phyloP scores from a whole-genome alignment of 2,113 vertebrate species.

The Petrocephalus microphthalmus region DNA sequence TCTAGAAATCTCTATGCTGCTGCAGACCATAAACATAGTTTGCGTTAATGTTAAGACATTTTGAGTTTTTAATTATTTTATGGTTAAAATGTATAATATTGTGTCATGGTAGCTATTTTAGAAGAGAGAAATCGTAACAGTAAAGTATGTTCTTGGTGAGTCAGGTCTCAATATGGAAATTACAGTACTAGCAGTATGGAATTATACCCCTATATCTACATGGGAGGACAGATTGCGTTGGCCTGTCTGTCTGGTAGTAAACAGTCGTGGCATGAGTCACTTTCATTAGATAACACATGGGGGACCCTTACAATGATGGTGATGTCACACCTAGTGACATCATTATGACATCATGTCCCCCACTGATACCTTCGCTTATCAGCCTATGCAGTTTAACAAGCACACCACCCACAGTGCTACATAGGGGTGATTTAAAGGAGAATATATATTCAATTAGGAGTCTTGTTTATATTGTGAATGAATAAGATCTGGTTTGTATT shows the following conservation, averaged over 20 bases:
- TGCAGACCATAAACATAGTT: neutral
- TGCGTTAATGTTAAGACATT: neutral
- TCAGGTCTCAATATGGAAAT: neutral
- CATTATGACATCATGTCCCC: neutral
- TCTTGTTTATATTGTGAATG: neutral
- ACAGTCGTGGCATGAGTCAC: neutral
- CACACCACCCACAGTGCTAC: neutral
- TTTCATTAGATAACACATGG: neutral
- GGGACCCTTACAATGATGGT: neutral
- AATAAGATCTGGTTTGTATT: neutral
- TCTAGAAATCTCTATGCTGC: neutral
- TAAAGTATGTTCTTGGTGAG: neutral
- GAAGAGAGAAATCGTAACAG: neutral
- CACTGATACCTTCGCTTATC: neutral
- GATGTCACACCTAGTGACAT: neutral
- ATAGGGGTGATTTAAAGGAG: neutral
- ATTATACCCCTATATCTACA: neutral
- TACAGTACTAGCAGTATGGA: neutral
- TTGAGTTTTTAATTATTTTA: neutral
- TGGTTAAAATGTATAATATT: neutral
- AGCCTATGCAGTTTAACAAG: neutral
- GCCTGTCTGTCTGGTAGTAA: neutral
- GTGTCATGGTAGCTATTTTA: neutral
- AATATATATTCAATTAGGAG: neutral
- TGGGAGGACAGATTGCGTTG: neutral